Evolutionary conservation across 2,888 invertebrate genomes (phyloP).

Genomic region (Philhelius pedissequus): DNA sequence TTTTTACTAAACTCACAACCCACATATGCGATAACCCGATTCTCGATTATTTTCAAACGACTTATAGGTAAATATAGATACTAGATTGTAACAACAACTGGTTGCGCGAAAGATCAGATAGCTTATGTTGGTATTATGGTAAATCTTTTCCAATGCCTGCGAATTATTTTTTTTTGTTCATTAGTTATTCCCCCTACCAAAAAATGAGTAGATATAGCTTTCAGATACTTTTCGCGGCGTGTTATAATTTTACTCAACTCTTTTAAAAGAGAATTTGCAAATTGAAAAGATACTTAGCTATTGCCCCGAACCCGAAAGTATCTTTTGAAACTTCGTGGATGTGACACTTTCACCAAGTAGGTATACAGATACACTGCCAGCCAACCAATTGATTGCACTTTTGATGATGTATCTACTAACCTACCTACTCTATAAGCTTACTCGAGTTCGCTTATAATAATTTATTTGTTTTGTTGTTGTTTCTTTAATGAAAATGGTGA

Average conservation of each 20-base stretch:
- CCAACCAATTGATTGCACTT: slow-evolving; percentile 2
- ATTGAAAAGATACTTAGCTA: background rate
- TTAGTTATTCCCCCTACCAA: background rate
- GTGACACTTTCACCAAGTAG: slow-evolving; percentile 24
- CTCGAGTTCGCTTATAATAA: background rate
- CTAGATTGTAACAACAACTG: background rate
- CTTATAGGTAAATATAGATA: background rate
- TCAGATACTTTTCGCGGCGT: background rate
- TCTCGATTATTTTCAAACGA: background rate
- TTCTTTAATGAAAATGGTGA: background rate
- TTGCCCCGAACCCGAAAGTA: background rate
- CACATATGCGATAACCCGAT: background rate
- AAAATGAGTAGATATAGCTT: background rate
- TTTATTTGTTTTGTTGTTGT: background rate
- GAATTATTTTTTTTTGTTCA: background rate
- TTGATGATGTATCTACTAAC: too few species aligned
- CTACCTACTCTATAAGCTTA: background rate
- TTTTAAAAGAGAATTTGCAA: slow-evolving; percentile 6
- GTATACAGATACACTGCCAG: slow-evolving; percentile 6
- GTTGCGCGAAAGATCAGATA: background rate
- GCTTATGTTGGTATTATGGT: background rate
- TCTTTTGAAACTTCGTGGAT: background rate
- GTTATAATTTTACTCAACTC: background rate
- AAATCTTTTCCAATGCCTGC: background rate
- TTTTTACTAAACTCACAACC: background rate